Conservation (phyloP, 2,888 invertebrate genomes). For the Xestia c-nigrum region DNA sequence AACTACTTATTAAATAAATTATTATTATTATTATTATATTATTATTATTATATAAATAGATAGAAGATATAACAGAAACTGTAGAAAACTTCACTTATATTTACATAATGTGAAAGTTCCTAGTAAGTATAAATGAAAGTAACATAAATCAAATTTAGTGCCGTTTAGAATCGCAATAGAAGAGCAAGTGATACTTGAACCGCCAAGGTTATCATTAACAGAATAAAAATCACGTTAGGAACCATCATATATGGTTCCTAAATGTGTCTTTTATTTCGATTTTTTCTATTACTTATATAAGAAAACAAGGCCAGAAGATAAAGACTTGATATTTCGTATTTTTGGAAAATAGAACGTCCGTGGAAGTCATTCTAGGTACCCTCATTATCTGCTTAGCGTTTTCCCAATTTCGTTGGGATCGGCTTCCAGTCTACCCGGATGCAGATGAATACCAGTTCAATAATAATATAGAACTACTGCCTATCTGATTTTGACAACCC, state of each 20-base stretch:
- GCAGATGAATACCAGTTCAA: too few relatives aligned
- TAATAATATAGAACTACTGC: too few relatives aligned
- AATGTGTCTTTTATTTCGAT: slow-evolving; percentile 37
- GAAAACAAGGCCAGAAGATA: not conserved
- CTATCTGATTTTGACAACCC: too few relatives aligned
- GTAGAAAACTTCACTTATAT: too few relatives aligned
- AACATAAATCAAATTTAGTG: slow-evolving; percentile 33
- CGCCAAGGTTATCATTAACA: slow-evolving; percentile 14
- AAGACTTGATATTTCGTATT: not conserved
- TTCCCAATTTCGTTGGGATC: too few relatives aligned
- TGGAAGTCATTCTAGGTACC: not conserved
- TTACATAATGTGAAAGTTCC: not conserved
- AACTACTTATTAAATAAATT: too few relatives aligned
- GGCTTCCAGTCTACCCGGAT: too few relatives aligned
- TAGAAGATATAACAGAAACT: not conserved
- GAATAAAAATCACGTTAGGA: slow-evolving; percentile 49
- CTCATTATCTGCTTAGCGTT: too few relatives aligned
- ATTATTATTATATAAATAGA: too few relatives aligned
- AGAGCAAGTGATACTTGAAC: slow-evolving; percentile 16
- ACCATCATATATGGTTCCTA: not conserved
- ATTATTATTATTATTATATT: too few relatives aligned
- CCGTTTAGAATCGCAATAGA: slow-evolving; percentile 3
- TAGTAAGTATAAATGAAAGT: not conserved
- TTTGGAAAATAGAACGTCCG: not conserved
- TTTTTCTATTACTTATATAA: not conserved